These are phyloP conservation scores for Bos taurus DNA, from an alignment of 2,113 vertebrate genomes.

Conservation along the genomic window ARS-UCD2.0 NC_037347.1:6816501-6817000, in stretches of 20 bases:
- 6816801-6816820: not conserved
- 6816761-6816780: too few species aligned
- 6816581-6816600: not conserved
- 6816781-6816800: not conserved
- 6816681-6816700: not conserved
- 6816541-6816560: not conserved
- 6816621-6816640: not conserved
- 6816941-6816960: too few species aligned
- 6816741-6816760: too few species aligned
- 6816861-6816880: too few species aligned
- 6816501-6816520: not conserved
- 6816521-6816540: not conserved
- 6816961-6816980: too few species aligned
- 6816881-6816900: too few species aligned
- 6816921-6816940: too few species aligned
- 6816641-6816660: not conserved
- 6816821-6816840: not conserved
- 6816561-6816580: not conserved
- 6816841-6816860: not conserved
- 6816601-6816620: not conserved
- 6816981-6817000: too few species aligned
- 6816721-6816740: not conserved
- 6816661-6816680: not conserved
- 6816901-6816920: too few species aligned
- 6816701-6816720: not conserved